These are phyloP conservation scores for Rhinogobius similis DNA, from an alignment of 2,113 vertebrate genomes.

Conservation along the genomic window DNA sequence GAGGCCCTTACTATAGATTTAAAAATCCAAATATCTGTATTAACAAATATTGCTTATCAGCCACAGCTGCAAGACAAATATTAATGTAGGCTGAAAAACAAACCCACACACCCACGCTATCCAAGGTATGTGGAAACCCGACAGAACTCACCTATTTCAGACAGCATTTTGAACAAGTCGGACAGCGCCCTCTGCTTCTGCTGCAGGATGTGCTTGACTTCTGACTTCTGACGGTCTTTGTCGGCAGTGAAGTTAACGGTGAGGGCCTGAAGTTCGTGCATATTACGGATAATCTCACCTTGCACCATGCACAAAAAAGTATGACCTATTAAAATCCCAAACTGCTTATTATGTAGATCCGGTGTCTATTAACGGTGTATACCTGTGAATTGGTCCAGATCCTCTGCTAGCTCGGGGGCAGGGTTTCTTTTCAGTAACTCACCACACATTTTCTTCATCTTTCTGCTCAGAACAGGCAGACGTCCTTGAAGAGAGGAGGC, in stretches of 20 bases:
- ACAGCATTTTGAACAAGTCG: slow-evolving; percentile 92
- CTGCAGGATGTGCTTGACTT: slow-evolving; percentile 93
- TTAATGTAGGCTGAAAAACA: no score
- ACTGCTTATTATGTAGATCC: neutral
- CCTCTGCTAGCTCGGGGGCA: slow-evolving; percentile 83
- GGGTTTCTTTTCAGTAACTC: slow-evolving; percentile 79
- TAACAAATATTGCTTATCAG: no score
- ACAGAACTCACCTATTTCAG: slow-evolving; percentile 64
- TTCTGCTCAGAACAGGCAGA: slow-evolving; percentile 83
- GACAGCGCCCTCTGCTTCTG: slow-evolving; percentile 93
- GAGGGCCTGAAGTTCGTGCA: slow-evolving; percentile 84
- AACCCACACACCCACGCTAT: no score
- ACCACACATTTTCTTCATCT: slow-evolving; percentile 88
- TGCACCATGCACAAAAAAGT: neutral
- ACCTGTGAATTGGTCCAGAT: slow-evolving; percentile 91
- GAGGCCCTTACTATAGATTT: no score
- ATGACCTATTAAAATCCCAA: neutral
- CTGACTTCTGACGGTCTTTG: slow-evolving; percentile 88
- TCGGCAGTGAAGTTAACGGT: slow-evolving; percentile 80
- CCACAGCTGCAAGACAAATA: neutral
- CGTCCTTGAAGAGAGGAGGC: slow-evolving; percentile 79
- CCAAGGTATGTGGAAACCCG: neutral
- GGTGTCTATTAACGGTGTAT: neutral
- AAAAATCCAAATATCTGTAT: no score
- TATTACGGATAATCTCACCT: slow-evolving; percentile 87